Base-by-base conservation (phyloP, 2,888 invertebrate species). In the Anaspis maculata region DNA sequence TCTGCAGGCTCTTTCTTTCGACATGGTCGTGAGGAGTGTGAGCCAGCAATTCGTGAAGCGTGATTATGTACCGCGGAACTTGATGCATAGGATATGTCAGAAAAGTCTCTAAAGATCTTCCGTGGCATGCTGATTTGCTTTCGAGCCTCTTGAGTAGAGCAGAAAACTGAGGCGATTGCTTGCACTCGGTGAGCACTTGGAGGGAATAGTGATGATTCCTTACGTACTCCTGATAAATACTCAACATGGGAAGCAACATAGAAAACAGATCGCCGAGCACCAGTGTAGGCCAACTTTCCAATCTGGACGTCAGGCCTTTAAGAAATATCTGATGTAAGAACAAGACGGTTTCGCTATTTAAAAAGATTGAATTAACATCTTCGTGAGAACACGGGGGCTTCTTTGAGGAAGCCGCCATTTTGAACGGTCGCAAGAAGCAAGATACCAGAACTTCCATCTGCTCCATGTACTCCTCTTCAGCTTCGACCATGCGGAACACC, bases 11-110 rank as follows among this genome's bases (percentile, higher is more conserved):
- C 62, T 87, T 84, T 10, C 90, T 72, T 67, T 92, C 91, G 33
- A 92, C 91, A 67, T 92, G 92, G 66, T 91, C 88, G 63, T 90
- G 87, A 1, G 92, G 91, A 0, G 92, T 92, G 66, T 91, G 91
- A 3, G 91, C 91, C 41, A 92, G 68, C 11, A 92, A 68, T 64
- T 91, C 90, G 65, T 90, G 90, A 23, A 92, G 71, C 0, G 90
- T 91, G 48, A 90, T 87, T 43, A 92, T 92, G 66, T 92, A 92
- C 9, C 90, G 76, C 1, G 91, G 91, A 24, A 24, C 24, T 80
- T 91, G 91, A 68, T 90, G 88, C 91, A 92, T 92, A 11, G 91
- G 91, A 66, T 89, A 91, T 2, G 90, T 91, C 38, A 92, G 71
- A 62, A 91, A 91, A 2, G 83, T 87, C 67, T 91, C 91, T 47